Conservation (phyloP, 2,888 invertebrate genomes). For the Amphipoea lucens region DNA sequence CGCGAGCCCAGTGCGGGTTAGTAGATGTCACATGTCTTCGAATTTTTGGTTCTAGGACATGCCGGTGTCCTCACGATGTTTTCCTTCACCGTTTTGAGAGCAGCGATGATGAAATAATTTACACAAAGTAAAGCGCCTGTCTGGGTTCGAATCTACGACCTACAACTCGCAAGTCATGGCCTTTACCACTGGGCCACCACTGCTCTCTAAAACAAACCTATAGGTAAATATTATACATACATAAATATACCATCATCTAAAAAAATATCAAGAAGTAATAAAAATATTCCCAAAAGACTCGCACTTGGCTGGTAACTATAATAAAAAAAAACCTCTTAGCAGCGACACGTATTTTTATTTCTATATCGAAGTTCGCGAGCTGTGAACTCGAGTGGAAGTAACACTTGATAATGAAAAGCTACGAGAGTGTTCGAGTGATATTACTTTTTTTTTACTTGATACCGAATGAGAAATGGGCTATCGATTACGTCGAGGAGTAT, state of each 20-base stretch:
- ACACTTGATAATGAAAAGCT: constrained; percentile 53
- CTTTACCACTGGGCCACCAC: no score
- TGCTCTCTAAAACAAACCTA: no score
- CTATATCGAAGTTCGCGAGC: constrained; percentile 53
- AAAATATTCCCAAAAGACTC: background rate
- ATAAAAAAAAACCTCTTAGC: constrained; percentile 45
- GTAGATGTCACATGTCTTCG: no score
- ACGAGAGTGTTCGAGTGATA: constrained; percentile 34
- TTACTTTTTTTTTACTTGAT: constrained; percentile 49
- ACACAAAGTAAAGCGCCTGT: no score
- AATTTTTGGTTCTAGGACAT: no score
- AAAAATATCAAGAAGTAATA: background rate
- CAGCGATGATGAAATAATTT: no score
- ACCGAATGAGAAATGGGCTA: constrained; percentile 25
- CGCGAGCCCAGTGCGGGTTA: no score
- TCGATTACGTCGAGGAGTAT: constrained; percentile 6
- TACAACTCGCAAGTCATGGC: no score
- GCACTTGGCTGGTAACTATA: constrained; percentile 55
- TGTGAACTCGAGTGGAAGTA: constrained; percentile 57
- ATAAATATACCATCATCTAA: background rate
- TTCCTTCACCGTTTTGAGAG: no score
- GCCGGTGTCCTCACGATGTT: no score
- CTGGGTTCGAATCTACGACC: no score
- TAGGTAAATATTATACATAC: background rate
- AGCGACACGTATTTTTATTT: constrained; percentile 57